phyloP scores from a whole-genome alignment of 2,797 vertebrate genomes.

The Netta rufina region DNA sequence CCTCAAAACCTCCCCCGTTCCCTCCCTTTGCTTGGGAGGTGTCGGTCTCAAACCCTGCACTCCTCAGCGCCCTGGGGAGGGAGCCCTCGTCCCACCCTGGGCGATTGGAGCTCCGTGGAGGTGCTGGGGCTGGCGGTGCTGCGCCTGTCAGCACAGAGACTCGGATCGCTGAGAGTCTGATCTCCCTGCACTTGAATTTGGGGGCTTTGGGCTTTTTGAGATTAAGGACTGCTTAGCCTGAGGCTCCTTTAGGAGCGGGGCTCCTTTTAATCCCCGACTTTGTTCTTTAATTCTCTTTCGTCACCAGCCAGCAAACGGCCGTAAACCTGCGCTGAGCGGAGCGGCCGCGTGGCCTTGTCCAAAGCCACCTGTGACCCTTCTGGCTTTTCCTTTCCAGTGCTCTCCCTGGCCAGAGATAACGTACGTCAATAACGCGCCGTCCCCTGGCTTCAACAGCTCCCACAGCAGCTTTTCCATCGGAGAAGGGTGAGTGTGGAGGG shows the following conservation, averaged over 20 bases:
- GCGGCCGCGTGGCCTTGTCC: accelerated
- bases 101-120: accelerated
- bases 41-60: not conserved
- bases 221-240: not conserved
- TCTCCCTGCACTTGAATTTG: not conserved
- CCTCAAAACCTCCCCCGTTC: accelerated
- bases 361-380: not conserved
- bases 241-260: not conserved
- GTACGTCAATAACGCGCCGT: slow-evolving; percentile 89
- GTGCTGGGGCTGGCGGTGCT: accelerated
- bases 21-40: too few relatives aligned
- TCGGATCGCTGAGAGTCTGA: not conserved
- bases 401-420: slow-evolving; percentile 95
- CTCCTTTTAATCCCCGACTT: not conserved
- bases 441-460: slow-evolving; percentile 92
- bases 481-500: slow-evolving; percentile 86
- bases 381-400: slow-evolving; percentile 81
- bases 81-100: accelerated
- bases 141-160: not conserved
- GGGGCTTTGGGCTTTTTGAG: not conserved
- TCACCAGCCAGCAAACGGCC: not conserved
- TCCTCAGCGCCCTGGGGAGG: not conserved
- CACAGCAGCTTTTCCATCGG: slow-evolving; percentile 90
- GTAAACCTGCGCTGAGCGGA: not conserved
- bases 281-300: not conserved